A percentile compares a stretch with the other conserved stretches of the same genome.
phyloP scores from a whole-genome alignment of 2,888 invertebrate species.

The Scelioninae gen. 1 region DNA sequence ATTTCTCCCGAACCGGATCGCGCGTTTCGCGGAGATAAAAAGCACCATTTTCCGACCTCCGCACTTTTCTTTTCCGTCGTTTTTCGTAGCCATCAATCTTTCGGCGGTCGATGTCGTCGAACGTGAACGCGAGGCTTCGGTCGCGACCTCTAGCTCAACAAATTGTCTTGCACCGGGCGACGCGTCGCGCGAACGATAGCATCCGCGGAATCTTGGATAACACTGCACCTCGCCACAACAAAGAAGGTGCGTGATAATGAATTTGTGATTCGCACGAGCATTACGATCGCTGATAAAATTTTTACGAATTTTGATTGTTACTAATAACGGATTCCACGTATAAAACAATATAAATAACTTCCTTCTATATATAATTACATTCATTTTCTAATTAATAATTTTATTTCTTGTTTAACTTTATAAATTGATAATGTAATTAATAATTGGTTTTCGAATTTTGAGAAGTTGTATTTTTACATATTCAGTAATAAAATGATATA shows the following conservation, averaged over 20 bases:
- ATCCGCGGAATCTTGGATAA: constrained; percentile 31
- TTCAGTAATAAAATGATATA: no score
- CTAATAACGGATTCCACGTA: no score
- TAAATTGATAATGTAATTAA: no score
- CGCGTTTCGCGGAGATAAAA: constrained; percentile 34
- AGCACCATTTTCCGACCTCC: constrained; percentile 49
- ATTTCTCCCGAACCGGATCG: constrained; percentile 3
- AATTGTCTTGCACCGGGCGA: constrained; percentile 41
- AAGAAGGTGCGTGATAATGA: constrained; percentile 36
- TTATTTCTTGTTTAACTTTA: no score
- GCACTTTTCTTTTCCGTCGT: constrained; percentile 44
- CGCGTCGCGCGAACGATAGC: constrained; percentile 13
- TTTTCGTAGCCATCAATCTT: constrained; percentile 56
- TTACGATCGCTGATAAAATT: constrained; percentile 8
- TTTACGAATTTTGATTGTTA: constrained; percentile 7
- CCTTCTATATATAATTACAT: no score
- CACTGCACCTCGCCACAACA: constrained; percentile 2
- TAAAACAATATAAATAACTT: no score
- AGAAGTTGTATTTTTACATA: no score
- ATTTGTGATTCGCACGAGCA: constrained; percentile 9
- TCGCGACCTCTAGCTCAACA: constrained; percentile 53
- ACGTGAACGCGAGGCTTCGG: constrained; percentile 27
- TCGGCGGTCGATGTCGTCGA: constrained; percentile 58
- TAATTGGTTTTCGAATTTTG: no score
- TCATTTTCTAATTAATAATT: no score